These are phyloP conservation scores for Diaperis boleti DNA, from an alignment of 2,888 invertebrate species.

Conservation along the genomic window DNA sequence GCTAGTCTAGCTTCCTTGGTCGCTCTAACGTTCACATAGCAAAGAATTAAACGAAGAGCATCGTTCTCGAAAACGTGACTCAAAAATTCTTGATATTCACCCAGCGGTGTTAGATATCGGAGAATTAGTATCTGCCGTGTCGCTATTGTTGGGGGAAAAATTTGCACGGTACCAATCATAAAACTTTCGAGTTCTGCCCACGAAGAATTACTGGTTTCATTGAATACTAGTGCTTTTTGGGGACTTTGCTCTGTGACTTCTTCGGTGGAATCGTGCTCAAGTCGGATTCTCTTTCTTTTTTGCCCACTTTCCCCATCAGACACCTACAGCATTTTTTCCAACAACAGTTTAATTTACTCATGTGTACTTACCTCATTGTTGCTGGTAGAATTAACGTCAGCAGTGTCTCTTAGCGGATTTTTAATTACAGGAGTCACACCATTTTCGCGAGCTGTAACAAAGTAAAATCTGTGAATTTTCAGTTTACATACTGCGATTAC, in stretches of 20 bases:
- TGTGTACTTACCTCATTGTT: slow-evolving; percentile 35
- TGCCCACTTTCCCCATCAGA: slow-evolving; percentile 45
- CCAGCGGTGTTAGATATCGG: slow-evolving; percentile 95
- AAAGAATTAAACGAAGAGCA: slow-evolving; percentile 89
- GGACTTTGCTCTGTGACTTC: slow-evolving; percentile 30
- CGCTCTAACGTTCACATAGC: slow-evolving; percentile 89
- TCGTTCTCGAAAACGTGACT: slow-evolving; percentile 94
- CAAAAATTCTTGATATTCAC: slow-evolving; percentile 97
- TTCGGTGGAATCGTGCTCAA: slow-evolving; percentile 46
- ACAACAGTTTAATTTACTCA: not conserved
- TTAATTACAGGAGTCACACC: slow-evolving; percentile 42
- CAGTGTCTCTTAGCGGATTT: slow-evolving; percentile 20
- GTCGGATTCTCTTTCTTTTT: slow-evolving; percentile 52
- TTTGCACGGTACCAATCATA: slow-evolving; percentile 89
- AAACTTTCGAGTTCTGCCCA: slow-evolving; percentile 93
- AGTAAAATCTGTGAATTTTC: slow-evolving; percentile 1
- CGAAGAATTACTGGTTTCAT: slow-evolving; percentile 84
- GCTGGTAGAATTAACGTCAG: slow-evolving; percentile 37
- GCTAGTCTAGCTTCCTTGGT: slow-evolving; percentile 92
- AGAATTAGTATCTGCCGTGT: slow-evolving; percentile 94
- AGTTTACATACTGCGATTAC: slow-evolving; percentile 23
- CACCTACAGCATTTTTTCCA: slow-evolving; percentile 23
- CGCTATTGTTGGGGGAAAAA: slow-evolving; percentile 88
- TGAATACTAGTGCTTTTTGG: slow-evolving; percentile 49
- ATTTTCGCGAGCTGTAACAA: slow-evolving; percentile 52